Percentiles rank a stretch among this genome's conserved stretches.
Conservation (phyloP, 1,140 invertebrate genomes). For the Temnothorax nylanderi region DNA sequence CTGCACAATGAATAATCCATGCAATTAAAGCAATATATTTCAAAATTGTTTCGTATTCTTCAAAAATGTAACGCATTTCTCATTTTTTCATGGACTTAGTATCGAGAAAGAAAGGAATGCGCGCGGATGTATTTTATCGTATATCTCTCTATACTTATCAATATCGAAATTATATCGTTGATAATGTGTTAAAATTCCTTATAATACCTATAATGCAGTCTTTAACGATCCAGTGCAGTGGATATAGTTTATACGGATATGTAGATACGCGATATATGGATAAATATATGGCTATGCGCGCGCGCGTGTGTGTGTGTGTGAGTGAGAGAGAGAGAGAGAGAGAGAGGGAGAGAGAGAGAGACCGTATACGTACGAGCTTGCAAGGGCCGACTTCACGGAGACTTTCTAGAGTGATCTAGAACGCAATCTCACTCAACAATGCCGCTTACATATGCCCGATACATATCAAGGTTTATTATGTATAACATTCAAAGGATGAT, state of each 20-base stretch:
- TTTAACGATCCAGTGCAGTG: too few relatives aligned
- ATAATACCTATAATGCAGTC: too few relatives aligned
- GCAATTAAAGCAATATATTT: not conserved
- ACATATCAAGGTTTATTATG: not conserved
- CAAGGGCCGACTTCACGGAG: not conserved
- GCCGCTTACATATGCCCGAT: not conserved
- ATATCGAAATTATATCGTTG: not conserved
- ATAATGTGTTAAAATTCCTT: not conserved
- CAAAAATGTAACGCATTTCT: too few relatives aligned
- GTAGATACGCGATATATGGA: not conserved
- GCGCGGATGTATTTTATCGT: too few relatives aligned
- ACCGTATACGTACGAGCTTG: not conserved
- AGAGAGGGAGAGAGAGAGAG: too few relatives aligned
- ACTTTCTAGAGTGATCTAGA: not conserved
- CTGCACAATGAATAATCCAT: constrained; percentile 78
- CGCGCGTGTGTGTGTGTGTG: not conserved
- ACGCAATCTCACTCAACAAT: not conserved
- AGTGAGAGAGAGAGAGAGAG: too few relatives aligned
- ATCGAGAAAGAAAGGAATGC: too few relatives aligned
- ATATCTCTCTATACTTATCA: too few relatives aligned
- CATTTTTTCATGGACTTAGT: too few relatives aligned
- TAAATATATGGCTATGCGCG: not conserved
- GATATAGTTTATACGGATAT: too few relatives aligned
- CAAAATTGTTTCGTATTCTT: not conserved
- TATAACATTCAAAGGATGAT: not conserved